Percentiles rank a stretch among this genome's conserved stretches.
phyloP scores from a whole-genome alignment of 2,797 vertebrate genomes.

The Aphelocoma californica region DNA sequence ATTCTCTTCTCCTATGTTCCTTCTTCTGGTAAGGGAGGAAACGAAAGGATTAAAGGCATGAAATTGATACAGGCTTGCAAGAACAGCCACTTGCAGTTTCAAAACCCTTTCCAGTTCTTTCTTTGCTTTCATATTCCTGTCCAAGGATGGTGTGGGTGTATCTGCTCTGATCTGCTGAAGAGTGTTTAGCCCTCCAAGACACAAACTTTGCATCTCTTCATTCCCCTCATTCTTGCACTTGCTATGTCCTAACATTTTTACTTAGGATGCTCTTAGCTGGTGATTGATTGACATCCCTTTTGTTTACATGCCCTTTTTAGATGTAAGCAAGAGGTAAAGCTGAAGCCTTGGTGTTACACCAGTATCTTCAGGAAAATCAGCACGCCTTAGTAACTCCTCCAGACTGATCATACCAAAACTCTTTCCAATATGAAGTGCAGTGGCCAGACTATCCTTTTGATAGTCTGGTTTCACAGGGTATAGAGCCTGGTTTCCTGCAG shows the following conservation, averaged over 20 bases:
- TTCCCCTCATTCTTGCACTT: not conserved
- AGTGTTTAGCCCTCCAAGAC: not conserved
- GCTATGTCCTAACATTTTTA: not conserved
- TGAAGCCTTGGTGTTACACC: not conserved
- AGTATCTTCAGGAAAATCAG: not conserved
- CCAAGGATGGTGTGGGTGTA: not conserved
- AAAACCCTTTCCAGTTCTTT: not conserved
- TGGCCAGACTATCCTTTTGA: not conserved
- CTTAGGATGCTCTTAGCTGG: not conserved
- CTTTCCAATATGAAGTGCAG: not conserved
- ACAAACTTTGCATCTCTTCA: not conserved
- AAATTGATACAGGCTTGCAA: not conserved
- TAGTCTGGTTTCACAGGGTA: not conserved
- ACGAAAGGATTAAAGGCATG: not conserved
- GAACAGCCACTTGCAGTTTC: not conserved
- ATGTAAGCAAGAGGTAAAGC: not conserved
- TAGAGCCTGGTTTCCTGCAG: not conserved
- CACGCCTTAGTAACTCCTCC: not conserved
- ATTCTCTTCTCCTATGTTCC: rapidly evolving
- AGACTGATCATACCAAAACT: not conserved
- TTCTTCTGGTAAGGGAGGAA: not conserved
- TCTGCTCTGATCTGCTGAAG: not conserved
- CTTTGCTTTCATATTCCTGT: not conserved
- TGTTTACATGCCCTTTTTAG: not conserved
- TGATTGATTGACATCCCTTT: not conserved